Evolutionary conservation across 2,797 vertebrate species (phyloP), one percentile per base, ranked within the genome.

Genomic region (Pelobates cultripes): DNA sequence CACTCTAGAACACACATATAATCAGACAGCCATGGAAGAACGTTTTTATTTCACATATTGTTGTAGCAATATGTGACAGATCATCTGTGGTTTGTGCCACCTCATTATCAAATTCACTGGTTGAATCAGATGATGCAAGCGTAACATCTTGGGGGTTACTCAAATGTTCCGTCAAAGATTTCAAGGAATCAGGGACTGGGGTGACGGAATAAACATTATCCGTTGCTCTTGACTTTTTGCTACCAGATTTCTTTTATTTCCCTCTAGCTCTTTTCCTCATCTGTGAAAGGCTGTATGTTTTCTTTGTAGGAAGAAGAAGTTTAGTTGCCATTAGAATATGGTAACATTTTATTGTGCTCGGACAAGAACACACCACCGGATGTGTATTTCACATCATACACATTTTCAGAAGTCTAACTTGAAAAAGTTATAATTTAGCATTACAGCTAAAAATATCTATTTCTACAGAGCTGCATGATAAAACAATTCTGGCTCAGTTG

Each of bases 41-140:
- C 17, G 1, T 66, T 9, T 66, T 41, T 40, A 66, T 66, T 17
- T 66, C 28, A 66, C 63, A 41, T 66, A 43, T 44, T 43, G 42
- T 13, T 69, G 67, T 69, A 44, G 2, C 67, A 69, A 8, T 10
- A 69, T 69, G 67, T 69, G 67, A 13, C 67, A 43, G 41, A 42
- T 69, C 67, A 69, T 42, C 7, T 42, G 7, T 69, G 67, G 9
- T 69, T 43, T 69, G 42, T 44, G 67, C 28, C 40, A 69, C 28
- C n/a, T n/a, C n/a, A n/a, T 69, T 69, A 41, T 66, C 63, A 66
- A 66, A 66, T 66, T 66, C 63, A 66, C 63, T 66, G 63, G 63
- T 66, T 66, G 4, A 66, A 9, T 17, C 28, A 41, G 4, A 17
- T 13, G 63, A 66, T 69, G 42, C 42, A 69, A 43, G 28, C 15